Evolutionary conservation across 2,888 invertebrate species (phyloP), one percentile per base, ranked within the genome.

Genomic region (Lithodes maja): DNA sequence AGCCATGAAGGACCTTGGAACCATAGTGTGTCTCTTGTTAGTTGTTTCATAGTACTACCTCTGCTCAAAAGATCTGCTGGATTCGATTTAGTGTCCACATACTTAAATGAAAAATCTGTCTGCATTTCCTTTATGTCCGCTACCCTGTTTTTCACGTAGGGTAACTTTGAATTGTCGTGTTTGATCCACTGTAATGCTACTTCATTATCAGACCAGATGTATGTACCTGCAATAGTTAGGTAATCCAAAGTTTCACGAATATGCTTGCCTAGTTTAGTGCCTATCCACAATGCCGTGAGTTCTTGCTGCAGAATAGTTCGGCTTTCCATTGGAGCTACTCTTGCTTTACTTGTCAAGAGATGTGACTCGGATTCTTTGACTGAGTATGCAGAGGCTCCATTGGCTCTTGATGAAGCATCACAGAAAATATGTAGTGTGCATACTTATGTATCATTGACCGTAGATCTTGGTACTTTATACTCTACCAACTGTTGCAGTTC

Each of bases 121-220:
- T 61, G 17, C 2, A 9, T 9, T n/a, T 80, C 80, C 1, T 52
- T 2, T 1, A 80, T 80, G n/a, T 80, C 61, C 2, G 55, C 55
- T 1, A 80, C 80, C 3, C 80, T 52, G 61, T 80, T 80, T 5
- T 33, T 54, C 2, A 80, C 80, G 9, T 80, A 80, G 15, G 80
- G 80, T 53, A 80, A 2, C 55, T 80, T 80, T 7, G 55, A 55
- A 2, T 54, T 54, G 33, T 80, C 33, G 54, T 80, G 52, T 54
- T 54, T 80, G 1, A 80, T 33, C 53, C 80, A 80, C 55, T 80
- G 80, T 61, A 80, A 80, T 2, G 54, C 80, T n/a, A 9, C 80
- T 54, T 80, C 80, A n/a, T 54, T 55, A 15, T 80, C n/a, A 1
- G 55, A 80, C 80, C 80, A 80, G 9, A 80, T 12, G 50, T 77